A percentile compares a stretch with the other conserved stretches of the same genome.
Evolutionary conservation across 2,888 invertebrate genomes (phyloP).

Genomic region (Tiphia femorata): DNA sequence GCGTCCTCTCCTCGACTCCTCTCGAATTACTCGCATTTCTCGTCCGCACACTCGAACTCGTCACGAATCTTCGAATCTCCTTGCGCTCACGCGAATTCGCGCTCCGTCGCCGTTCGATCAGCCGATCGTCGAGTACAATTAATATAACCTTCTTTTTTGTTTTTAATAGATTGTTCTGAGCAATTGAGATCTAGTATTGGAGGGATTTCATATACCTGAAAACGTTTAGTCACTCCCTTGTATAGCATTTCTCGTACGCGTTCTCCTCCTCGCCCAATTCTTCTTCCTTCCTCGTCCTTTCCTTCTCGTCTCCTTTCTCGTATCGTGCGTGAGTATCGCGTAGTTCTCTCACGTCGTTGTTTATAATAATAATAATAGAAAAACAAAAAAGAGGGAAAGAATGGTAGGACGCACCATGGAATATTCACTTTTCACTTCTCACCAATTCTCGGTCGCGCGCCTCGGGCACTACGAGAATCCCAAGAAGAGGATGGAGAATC

Average conservation of each 20-base stretch:
- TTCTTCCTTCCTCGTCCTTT: constrained; percentile 3
- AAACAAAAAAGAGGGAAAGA: no score
- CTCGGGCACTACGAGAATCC: no score
- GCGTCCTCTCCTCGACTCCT: no score
- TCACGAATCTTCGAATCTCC: no score
- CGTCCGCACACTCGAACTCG: no score
- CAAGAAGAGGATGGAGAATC: background rate
- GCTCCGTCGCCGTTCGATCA: background rate
- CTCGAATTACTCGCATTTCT: no score
- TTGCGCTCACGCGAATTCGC: no score
- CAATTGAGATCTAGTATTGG: constrained; percentile 62
- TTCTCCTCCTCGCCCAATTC: background rate
- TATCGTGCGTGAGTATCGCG: no score
- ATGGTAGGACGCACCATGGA: background rate
- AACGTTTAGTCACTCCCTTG: constrained; percentile 40
- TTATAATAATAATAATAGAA: no score
- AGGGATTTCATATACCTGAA: constrained; percentile 56
- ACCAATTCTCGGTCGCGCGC: background rate
- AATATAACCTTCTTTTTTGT: constrained; percentile 35
- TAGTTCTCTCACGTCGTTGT: background rate
- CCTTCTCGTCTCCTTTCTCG: constrained; percentile 4
- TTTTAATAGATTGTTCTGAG: constrained; percentile 59
- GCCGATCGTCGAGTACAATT: constrained; percentile 31
- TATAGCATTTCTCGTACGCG: constrained; percentile 9
- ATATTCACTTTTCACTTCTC: background rate